Evolutionary conservation across 1,140 invertebrate genomes (phyloP).

Genomic region (Andricus grossulariae): DNA sequence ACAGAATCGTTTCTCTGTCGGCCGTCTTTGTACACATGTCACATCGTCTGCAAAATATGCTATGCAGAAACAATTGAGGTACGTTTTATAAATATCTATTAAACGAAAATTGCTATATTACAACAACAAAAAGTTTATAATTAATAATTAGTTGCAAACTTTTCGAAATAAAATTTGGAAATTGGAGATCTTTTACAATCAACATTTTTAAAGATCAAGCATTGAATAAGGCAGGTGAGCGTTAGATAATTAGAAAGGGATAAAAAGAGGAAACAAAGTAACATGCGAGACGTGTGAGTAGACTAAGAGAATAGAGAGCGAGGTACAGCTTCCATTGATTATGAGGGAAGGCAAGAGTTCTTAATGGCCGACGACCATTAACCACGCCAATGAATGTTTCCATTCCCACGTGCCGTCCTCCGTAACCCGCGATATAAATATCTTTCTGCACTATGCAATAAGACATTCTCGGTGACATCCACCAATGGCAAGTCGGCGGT

Average conservation of each 20-base stretch:
- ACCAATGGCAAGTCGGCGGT: conserved; percentile 45
- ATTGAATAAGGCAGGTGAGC: not conserved
- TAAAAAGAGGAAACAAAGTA: not conserved
- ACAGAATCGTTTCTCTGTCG: conserved; percentile 38
- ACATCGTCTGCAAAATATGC: conserved; percentile 40
- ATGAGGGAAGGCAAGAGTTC: conserved; percentile 42
- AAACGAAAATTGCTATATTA: conserved; percentile 27
- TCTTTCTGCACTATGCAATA: conserved; percentile 44
- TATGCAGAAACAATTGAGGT: conserved; percentile 36
- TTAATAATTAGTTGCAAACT: not conserved
- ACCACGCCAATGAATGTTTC: conserved; percentile 57
- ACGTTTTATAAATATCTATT: conserved; percentile 39
- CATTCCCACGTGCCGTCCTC: conserved; percentile 53
- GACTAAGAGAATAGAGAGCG: not conserved
- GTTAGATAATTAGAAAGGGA: not conserved
- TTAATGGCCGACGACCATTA: conserved; percentile 58
- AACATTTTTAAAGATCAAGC: not conserved
- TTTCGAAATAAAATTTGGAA: not conserved
- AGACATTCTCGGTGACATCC: conserved; percentile 44
- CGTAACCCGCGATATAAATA: conserved; percentile 55
- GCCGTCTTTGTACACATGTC: conserved; percentile 41
- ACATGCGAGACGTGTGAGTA: not conserved
- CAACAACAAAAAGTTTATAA: conserved; percentile 10
- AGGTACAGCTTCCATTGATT: conserved; percentile 46
- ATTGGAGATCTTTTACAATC: no score